phyloP scores from a whole-genome alignment of 2,113 vertebrate species.

The Ammodramus savannarum region DNA sequence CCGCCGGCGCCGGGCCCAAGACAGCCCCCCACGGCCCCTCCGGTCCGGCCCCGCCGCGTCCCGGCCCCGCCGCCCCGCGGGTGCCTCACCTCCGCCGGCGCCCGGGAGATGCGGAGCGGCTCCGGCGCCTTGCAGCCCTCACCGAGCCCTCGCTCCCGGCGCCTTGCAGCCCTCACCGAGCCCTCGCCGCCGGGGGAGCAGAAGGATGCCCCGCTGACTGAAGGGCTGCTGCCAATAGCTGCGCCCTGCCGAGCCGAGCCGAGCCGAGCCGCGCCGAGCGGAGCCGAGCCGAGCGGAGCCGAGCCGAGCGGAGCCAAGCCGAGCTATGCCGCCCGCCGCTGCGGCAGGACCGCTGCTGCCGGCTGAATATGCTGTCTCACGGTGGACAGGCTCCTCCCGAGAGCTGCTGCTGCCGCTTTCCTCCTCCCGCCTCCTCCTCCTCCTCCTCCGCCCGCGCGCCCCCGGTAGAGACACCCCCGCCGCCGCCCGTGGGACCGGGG shows the following conservation, averaged over 20 bases:
- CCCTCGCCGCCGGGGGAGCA: background rate
- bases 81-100: background rate
- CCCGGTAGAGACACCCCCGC: background rate
- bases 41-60: background rate
- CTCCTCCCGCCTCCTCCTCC: background rate
- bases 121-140: background rate
- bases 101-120: background rate
- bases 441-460: background rate
- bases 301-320: background rate
- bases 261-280: background rate
- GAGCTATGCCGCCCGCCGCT: background rate
- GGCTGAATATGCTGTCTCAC: slow-evolving; percentile 76
- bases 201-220: background rate
- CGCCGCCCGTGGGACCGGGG: background rate
- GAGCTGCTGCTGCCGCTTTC: slow-evolving; percentile 5
- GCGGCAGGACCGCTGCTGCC: background rate
- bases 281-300: background rate
- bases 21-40: background rate
- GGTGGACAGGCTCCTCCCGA: slow-evolving; percentile 63
- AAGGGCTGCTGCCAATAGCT: background rate
- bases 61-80: background rate
- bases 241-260: background rate
- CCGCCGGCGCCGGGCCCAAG: background rate
- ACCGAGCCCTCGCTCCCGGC: background rate
- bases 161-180: background rate